Conservation (phyloP, 1,140 invertebrate species). For the Kradibia gibbosae region DNA sequence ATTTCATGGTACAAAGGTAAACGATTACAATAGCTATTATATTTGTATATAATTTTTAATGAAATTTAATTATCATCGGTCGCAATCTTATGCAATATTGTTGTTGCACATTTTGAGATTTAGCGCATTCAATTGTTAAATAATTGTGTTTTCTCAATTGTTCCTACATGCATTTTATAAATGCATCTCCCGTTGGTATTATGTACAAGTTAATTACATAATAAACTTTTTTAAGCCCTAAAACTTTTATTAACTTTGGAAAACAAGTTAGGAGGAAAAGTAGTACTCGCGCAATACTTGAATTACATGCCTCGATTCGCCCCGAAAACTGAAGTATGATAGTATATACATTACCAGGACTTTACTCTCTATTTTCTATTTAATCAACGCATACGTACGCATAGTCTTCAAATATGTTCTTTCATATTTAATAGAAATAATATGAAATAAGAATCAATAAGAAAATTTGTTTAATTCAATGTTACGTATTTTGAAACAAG, state of each 20-base stretch:
- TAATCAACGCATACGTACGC: background rate
- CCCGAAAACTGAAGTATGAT: background rate
- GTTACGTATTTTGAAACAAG: background rate
- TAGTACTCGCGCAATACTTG: conserved; percentile 5
- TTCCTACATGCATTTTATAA: background rate
- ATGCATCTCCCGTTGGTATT: background rate
- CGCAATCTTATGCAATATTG: no score
- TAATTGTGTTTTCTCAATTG: background rate
- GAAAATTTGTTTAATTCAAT: background rate
- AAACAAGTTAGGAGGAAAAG: background rate
- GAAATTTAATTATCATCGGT: no score
- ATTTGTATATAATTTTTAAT: no score
- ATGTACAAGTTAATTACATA: background rate
- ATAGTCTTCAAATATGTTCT: background rate
- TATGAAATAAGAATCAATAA: background rate
- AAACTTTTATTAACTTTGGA: conserved; percentile 36
- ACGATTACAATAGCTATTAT: no score
- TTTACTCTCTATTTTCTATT: background rate
- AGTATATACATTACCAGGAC: background rate
- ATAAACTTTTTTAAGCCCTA: conserved; percentile 5
- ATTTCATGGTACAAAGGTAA: no score
- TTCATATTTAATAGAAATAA: background rate
- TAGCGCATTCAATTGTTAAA: background rate
- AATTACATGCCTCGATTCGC: conserved; percentile 22
- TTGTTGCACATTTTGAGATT: background rate